A percentile compares a stretch with the other conserved stretches of the same genome.
These are phyloP conservation scores for Craniophora ligustri DNA, from an alignment of 2,888 invertebrate genomes.

Conservation along the genomic window DNA sequence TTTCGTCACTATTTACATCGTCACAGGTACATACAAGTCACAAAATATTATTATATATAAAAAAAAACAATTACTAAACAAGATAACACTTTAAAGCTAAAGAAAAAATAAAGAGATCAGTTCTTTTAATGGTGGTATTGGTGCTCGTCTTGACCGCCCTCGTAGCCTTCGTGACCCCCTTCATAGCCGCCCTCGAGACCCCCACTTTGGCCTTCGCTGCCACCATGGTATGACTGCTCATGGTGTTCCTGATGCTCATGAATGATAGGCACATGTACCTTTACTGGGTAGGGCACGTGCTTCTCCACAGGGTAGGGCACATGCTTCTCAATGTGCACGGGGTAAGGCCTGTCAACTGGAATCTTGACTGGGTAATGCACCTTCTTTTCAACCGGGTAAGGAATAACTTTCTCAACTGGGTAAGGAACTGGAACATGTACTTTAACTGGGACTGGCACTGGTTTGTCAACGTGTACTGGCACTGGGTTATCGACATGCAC, in stretches of 20 bases:
- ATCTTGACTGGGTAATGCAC: conserved; percentile 91
- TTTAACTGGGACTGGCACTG: conserved; percentile 93
- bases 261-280: conserved; percentile 91
- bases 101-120: conserved; percentile 82
- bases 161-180: conserved; percentile 5
- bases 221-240: conserved; percentile 36
- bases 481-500: conserved; percentile 91
- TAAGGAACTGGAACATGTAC: conserved; percentile 92
- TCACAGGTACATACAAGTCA: conserved; percentile 74
- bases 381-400: conserved; percentile 90
- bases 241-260: conserved; percentile 52
- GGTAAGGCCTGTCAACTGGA: conserved; percentile 89
- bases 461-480: conserved; percentile 93
- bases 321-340: conserved; percentile 90
- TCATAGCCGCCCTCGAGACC: conserved; percentile 63
- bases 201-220: conserved; percentile 24
- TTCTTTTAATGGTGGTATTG: conserved; percentile 83
- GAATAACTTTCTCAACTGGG: conserved; percentile 90
- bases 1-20: conserved; percentile 82
- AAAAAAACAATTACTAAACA: conserved; percentile 77
- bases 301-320: conserved; percentile 91
- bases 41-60: conserved; percentile 70
- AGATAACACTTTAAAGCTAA: conserved; percentile 86
- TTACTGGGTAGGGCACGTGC: conserved; percentile 91
- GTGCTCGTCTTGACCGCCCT: conserved; percentile 44